Percentiles rank a stretch among this genome's conserved stretches.
Conservation (phyloP, 2,113 vertebrate species). For the Phalacrocorax carbo region DNA sequence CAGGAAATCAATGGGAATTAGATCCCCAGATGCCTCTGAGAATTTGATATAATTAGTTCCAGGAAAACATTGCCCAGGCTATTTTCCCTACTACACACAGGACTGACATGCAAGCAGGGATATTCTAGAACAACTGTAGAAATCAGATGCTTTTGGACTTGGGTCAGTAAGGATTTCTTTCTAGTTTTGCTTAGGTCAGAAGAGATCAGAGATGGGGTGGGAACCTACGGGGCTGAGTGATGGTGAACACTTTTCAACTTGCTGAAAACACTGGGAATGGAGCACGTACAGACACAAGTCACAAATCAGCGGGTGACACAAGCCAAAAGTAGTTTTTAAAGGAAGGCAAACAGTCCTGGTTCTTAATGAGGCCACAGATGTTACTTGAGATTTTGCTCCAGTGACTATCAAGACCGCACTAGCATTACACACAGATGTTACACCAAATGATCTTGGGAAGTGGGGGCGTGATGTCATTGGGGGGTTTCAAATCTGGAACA, state of each 20-base stretch:
- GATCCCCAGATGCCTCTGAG: constrained; percentile 29
- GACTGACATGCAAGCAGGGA: background rate
- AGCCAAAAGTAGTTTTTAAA: constrained; percentile 60
- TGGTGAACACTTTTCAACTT: background rate
- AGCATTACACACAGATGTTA: constrained; percentile 62
- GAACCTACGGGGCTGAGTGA: background rate
- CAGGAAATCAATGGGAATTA: constrained; percentile 38
- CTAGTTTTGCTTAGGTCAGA: background rate
- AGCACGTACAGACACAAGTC: constrained; percentile 46
- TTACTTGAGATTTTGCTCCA: constrained; percentile 59
- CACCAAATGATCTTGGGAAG: constrained; percentile 58
- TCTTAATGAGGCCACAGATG: constrained; percentile 65
- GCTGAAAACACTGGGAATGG: constrained; percentile 18
- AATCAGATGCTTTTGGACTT: background rate
- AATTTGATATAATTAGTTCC: constrained; percentile 52
- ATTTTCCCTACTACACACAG: background rate
- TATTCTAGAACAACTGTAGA: background rate
- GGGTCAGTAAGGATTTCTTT: background rate
- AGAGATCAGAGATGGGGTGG: background rate
- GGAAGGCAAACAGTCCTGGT: constrained; percentile 42
- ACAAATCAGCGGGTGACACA: constrained; percentile 56
- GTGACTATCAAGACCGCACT: constrained; percentile 60
- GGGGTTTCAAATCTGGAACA: constrained; percentile 68
- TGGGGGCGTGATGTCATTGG: constrained; percentile 60
- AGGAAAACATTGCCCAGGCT: constrained; percentile 13